Evolutionary conservation across 2,888 invertebrate species (phyloP).

Genomic region (Pycnomerus fuliginosus): DNA sequence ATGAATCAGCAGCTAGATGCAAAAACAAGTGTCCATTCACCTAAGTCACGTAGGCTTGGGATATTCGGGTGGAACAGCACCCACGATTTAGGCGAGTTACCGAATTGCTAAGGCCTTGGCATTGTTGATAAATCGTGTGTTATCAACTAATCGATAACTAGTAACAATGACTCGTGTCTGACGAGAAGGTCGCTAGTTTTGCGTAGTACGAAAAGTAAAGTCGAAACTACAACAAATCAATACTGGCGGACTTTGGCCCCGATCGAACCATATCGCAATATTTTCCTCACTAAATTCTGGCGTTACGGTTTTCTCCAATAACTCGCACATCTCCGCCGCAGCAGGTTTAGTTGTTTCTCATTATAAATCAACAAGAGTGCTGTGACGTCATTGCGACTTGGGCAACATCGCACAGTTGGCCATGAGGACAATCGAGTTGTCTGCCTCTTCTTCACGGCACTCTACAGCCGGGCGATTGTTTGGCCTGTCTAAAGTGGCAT

Average conservation of each 20-base stretch:
- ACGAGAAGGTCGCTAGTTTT: background rate
- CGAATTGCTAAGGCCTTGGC: background rate
- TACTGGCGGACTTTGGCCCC: constrained; percentile 1
- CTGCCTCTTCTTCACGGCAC: constrained; percentile 9
- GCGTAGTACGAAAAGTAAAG: too few species aligned
- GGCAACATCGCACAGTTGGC: constrained; percentile 46
- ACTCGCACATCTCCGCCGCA: constrained; percentile 39
- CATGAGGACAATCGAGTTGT: constrained; percentile 16
- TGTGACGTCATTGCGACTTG: constrained; percentile 45
- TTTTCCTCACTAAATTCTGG: too few species aligned
- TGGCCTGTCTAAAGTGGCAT: constrained; percentile 41
- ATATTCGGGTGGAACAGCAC: constrained; percentile 20
- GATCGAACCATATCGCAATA: constrained; percentile 4
- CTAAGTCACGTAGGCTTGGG: constrained; percentile 40
- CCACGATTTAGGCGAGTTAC: background rate
- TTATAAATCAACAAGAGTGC: constrained; percentile 53
- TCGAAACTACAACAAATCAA: too few species aligned
- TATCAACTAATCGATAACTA: too few species aligned
- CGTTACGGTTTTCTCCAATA: constrained; percentile 22
- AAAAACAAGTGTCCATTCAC: constrained; percentile 43
- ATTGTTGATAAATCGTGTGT: background rate
- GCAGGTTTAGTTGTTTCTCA: constrained; percentile 51
- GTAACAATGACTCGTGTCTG: background rate
- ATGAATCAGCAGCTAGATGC: constrained; percentile 51
- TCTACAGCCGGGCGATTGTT: constrained; percentile 29